Evolutionary conservation across 2,888 invertebrate genomes (phyloP).

Genomic region (Muschampia plurimacula): DNA sequence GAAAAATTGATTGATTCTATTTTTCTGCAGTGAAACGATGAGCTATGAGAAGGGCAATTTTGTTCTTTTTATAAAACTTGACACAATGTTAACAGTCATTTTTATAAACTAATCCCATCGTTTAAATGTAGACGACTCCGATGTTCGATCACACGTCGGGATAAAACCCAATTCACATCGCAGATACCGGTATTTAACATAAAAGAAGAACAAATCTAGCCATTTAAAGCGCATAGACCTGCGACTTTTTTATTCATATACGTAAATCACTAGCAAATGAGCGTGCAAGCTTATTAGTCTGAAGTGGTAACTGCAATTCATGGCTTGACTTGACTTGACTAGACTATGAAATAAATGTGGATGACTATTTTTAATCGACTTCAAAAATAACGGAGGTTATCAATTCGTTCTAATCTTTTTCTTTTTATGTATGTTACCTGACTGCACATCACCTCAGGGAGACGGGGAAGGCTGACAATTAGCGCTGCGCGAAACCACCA

Average conservation of each 20-base stretch:
- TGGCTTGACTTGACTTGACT: too few species aligned
- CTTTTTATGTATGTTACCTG: too few species aligned
- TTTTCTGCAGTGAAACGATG: conserved; percentile 19
- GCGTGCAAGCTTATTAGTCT: too few species aligned
- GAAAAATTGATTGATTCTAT: conserved; percentile 19
- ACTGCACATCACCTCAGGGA: too few species aligned
- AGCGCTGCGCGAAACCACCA: too few species aligned
- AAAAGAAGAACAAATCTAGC: not conserved
- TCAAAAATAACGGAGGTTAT: too few species aligned
- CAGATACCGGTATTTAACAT: conserved; percentile 2
- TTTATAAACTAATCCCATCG: conserved; percentile 28
- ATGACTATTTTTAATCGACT: too few species aligned
- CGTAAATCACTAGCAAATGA: too few species aligned
- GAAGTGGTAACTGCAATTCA: too few species aligned
- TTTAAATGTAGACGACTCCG: conserved; percentile 12
- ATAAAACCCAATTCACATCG: conserved; percentile 2
- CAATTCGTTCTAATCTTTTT: too few species aligned
- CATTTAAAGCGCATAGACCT: not conserved
- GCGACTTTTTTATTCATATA: not conserved
- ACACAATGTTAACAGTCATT: conserved; percentile 25
- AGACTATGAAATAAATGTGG: too few species aligned
- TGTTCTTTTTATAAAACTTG: conserved; percentile 2
- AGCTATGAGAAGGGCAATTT: conserved; percentile 25
- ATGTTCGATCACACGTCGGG: not conserved
- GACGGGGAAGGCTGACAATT: too few species aligned